Evolutionary conservation across 2,888 invertebrate species (phyloP).

Genomic region (Drosophila kanekoi): DNA sequence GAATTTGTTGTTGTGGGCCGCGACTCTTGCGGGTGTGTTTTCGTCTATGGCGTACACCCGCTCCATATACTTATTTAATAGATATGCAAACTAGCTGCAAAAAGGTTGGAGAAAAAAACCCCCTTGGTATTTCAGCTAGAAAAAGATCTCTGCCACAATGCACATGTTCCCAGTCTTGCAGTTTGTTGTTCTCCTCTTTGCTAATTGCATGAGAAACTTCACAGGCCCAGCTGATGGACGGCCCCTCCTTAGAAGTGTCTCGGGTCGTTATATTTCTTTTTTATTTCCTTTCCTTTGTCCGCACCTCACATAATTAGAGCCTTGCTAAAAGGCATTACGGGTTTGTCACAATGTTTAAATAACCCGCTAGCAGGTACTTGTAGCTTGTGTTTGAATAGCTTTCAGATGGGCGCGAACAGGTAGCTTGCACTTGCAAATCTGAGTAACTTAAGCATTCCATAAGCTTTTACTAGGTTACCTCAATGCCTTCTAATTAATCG

Average conservation of each 20-base stretch:
- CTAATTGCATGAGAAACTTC: slow-evolving; percentile 73
- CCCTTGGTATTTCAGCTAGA: slow-evolving; percentile 53
- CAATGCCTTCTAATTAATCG: neutral
- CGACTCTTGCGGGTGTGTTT: slow-evolving; percentile 46
- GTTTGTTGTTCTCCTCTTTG: slow-evolving; percentile 43
- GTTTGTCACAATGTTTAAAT: slow-evolving; percentile 42
- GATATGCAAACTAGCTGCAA: slow-evolving; percentile 61
- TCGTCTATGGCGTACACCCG: slow-evolving; percentile 23
- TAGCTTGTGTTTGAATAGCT: neutral
- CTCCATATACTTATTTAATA: slow-evolving; percentile 34
- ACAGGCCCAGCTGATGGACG: slow-evolving; percentile 43
- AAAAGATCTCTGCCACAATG: slow-evolving; percentile 33
- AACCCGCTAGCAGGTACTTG: neutral
- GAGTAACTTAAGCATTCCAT: neutral
- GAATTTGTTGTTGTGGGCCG: slow-evolving; percentile 32
- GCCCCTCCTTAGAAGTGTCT: slow-evolving; percentile 50
- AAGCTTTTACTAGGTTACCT: neutral
- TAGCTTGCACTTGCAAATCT: neutral
- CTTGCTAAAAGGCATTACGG: slow-evolving; percentile 33
- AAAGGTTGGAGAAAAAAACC: slow-evolving; percentile 26
- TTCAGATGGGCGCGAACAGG: neutral
- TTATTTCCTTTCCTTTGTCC: slow-evolving; percentile 8
- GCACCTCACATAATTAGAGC: slow-evolving; percentile 51
- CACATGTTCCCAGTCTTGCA: slow-evolving; percentile 56
- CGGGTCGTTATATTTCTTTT: slow-evolving; percentile 46